Evolutionary conservation across 2,113 vertebrate species (phyloP), one percentile per base, ranked within the genome.

Genomic region (Tapirus terrestris): DNA sequence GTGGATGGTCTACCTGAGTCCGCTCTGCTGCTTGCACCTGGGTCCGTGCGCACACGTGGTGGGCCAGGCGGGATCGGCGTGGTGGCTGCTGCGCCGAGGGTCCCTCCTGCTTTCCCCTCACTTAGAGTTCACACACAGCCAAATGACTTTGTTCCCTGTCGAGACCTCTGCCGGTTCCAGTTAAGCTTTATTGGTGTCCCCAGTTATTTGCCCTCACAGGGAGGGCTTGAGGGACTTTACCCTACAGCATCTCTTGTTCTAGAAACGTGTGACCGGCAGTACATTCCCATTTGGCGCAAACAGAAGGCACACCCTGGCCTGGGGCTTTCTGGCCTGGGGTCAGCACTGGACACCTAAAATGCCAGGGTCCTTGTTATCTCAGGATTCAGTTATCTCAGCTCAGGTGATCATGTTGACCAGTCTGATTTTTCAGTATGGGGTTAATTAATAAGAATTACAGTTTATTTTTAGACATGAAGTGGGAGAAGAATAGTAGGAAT

Each of bases 261-360:
- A 25, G 4, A 29, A 27, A 39, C 5, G 5, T 70, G 16, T 33
- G 3, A 5, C 23, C 43, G 61, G 29, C 31, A 4, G 31, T 63
- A 2, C 2, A 0, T 68, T 58, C 43, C 56, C 33, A 2, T 17
- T 48, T 13, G 63, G 13, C n/a, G 4, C 29, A 31, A 5, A 45
- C 21, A 68, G 70, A 60, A 31, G 65, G 36, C 39, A 5, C 12
- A 12, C 4, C 8, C n/a, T 48, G 1, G 25, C 36, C 27, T 0
- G 1, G 56, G 21, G 20, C 53, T 72, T n/a, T 36, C 61, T 16
- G 39, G 33, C 51, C 53, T n/a, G 11, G 11, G 12, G 14, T 43
- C 33, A 12, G 13, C 20, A 39, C 67, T 45, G 14, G 36, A 36
- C 2, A 1, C 25, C 14, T 33, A 5, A 2, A 25, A 48, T 7